phyloP scores from a whole-genome alignment of 1,140 invertebrate species.

The Papilio glaucus region DNA sequence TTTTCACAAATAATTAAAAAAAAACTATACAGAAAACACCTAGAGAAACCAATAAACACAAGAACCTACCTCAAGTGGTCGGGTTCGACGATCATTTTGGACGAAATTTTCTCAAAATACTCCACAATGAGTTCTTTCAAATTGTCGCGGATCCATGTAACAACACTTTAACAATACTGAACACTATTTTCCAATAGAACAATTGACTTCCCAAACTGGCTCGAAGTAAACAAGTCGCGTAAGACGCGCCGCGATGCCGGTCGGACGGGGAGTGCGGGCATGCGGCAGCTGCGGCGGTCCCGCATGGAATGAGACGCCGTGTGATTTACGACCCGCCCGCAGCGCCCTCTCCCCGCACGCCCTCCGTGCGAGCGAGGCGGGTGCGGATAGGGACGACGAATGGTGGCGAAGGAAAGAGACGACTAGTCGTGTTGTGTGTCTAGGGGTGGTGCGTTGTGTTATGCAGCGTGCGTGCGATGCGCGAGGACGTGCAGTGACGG shows the following conservation, averaged over 20 bases:
- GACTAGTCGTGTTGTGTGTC: constrained; percentile 57
- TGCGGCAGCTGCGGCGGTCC: constrained; percentile 78
- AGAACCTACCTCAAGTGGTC: constrained; percentile 77
- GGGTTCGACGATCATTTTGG: constrained; percentile 80
- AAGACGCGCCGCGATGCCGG: constrained; percentile 76
- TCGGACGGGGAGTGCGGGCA: constrained; percentile 75
- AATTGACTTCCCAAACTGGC: constrained; percentile 65
- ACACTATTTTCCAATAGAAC: constrained; percentile 66
- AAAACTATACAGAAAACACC: constrained; percentile 55
- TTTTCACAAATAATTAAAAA: constrained; percentile 39
- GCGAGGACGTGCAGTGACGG: constrained; percentile 80
- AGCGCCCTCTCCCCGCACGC: constrained; percentile 73
- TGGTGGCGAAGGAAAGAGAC: constrained; percentile 63
- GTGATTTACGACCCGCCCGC: constrained; percentile 83
- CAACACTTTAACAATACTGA: constrained; percentile 60
- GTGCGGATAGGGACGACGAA: constrained; percentile 38
- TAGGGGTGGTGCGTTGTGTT: constrained; percentile 80
- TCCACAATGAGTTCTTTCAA: constrained; percentile 53
- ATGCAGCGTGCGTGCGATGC: constrained; percentile 81
- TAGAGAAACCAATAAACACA: constrained; percentile 56
- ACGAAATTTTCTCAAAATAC: constrained; percentile 73
- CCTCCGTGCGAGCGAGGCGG: constrained; percentile 63
- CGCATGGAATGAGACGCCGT: constrained; percentile 82
- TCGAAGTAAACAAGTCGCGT: constrained; percentile 78
- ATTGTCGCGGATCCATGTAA: constrained; percentile 71